Conservation (phyloP, 2,797 vertebrate species). For the Enteromius mattozi region DNA sequence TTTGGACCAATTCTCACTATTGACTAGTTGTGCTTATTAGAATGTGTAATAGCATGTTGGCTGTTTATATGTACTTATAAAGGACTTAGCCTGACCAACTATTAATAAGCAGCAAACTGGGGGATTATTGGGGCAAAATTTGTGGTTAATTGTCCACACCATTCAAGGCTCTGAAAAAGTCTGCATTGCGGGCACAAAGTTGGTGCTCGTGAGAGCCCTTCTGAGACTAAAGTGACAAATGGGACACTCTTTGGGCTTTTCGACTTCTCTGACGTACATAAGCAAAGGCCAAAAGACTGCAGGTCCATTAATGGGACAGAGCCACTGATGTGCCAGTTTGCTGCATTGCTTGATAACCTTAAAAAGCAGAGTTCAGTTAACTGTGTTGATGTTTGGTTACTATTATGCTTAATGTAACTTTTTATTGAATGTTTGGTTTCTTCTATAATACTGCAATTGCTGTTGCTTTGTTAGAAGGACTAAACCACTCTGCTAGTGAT, state of each 20-base stretch:
- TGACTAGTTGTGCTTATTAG: not conserved
- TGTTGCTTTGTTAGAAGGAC: not conserved
- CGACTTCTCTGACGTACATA: not conserved
- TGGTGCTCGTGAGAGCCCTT: not conserved
- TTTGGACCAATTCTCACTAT: not conserved
- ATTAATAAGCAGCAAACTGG: not conserved
- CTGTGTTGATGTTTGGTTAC: not conserved
- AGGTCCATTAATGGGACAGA: not conserved
- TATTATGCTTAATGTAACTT: not conserved
- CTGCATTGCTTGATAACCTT: not conserved
- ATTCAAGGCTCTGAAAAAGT: not conserved
- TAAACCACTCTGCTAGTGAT: not conserved
- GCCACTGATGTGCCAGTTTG: not conserved
- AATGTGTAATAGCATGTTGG: not conserved
- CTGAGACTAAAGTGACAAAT: slow-evolving; percentile 15
- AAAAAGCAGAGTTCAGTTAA: not conserved
- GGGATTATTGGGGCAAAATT: not conserved
- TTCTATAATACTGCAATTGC: not conserved
- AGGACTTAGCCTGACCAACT: not conserved
- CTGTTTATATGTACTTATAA: not conserved
- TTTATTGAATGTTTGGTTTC: too few species aligned
- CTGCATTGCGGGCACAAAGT: not conserved
- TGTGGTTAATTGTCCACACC: not conserved
- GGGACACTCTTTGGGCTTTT: not conserved
- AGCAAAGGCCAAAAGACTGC: not conserved